Evolutionary conservation across 1,140 invertebrate species (phyloP).

Genomic region (Drosophila albomicans): DNA sequence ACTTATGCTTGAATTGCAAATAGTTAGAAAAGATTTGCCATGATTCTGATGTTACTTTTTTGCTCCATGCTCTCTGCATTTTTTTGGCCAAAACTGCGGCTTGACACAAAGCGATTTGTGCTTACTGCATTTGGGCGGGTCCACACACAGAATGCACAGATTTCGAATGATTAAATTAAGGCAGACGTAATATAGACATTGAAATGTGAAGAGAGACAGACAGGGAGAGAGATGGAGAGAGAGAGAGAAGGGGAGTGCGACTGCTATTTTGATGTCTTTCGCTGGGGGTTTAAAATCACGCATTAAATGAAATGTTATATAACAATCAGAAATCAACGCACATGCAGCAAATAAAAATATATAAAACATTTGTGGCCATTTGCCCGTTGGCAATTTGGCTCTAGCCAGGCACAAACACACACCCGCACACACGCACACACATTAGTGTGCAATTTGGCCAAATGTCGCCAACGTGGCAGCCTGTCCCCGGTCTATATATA

Average conservation of each 20-base stretch:
- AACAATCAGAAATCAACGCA: slow-evolving; percentile 82
- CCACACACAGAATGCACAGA: slow-evolving; percentile 22
- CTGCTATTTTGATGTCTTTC: slow-evolving; percentile 28
- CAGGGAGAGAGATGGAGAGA: not conserved
- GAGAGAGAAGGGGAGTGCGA: not conserved
- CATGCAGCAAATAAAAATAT: slow-evolving; percentile 75
- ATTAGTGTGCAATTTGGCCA: slow-evolving; percentile 82
- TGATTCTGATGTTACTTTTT: slow-evolving; percentile 67
- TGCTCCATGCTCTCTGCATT: slow-evolving; percentile 4
- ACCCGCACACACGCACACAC: slow-evolving; percentile 46
- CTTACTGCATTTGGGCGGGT: slow-evolving; percentile 78
- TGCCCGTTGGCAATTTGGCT: slow-evolving; percentile 68
- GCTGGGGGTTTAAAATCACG: slow-evolving; percentile 31
- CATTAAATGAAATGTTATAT: slow-evolving; percentile 80
- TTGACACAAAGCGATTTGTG: slow-evolving; percentile 70
- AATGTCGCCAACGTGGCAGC: slow-evolving; percentile 80
- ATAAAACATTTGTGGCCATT: slow-evolving; percentile 77
- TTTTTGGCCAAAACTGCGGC: slow-evolving; percentile 32
- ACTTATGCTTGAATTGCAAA: slow-evolving; percentile 83
- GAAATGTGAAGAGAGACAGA: not conserved
- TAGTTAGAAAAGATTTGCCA: slow-evolving; percentile 81
- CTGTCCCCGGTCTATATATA: slow-evolving; percentile 46
- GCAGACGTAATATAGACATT: slow-evolving; percentile 14
- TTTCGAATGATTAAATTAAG: slow-evolving; percentile 74
- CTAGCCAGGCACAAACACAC: slow-evolving; percentile 16